phyloP scores from a whole-genome alignment of 2,797 vertebrate genomes.

The Manis pentadactyla region DNA sequence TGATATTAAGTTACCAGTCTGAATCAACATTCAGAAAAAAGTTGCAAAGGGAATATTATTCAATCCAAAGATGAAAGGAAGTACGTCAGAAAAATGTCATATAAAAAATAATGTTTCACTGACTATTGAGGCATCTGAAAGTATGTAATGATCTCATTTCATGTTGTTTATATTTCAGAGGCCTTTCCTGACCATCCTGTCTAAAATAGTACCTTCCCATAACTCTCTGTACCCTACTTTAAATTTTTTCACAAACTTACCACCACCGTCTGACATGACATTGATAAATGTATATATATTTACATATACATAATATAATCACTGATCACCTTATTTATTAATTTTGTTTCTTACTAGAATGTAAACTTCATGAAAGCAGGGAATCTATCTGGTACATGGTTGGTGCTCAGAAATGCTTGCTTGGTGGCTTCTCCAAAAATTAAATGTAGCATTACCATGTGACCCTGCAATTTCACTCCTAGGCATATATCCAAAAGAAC shows the following conservation, averaged over 20 bases:
- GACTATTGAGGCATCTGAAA: background rate
- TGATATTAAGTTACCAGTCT: slow-evolving; percentile 23
- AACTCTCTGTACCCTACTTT: background rate
- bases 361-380: background rate
- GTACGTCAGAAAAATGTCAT: slow-evolving; percentile 50
- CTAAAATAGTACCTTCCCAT: background rate
- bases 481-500: background rate
- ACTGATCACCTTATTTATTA: slow-evolving; percentile 44
- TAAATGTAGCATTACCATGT: background rate
- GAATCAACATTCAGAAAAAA: slow-evolving; percentile 59
- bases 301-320: background rate
- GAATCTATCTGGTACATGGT: background rate
- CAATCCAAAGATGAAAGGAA: slow-evolving; percentile 4
- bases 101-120: background rate
- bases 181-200: background rate
- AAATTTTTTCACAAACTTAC: background rate
- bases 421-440: background rate
- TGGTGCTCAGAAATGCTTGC: slow-evolving; percentile 22
- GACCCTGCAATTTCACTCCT: background rate
- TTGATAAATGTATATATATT: background rate
- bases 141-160: background rate
- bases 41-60: slow-evolving; percentile 49
- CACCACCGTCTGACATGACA: background rate
- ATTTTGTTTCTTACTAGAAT: slow-evolving; percentile 32
- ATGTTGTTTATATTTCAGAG: background rate